Percentiles rank a stretch among this genome's conserved stretches.
phyloP scores from a whole-genome alignment of 2,888 invertebrate genomes.

The Magallana nippona region DNA sequence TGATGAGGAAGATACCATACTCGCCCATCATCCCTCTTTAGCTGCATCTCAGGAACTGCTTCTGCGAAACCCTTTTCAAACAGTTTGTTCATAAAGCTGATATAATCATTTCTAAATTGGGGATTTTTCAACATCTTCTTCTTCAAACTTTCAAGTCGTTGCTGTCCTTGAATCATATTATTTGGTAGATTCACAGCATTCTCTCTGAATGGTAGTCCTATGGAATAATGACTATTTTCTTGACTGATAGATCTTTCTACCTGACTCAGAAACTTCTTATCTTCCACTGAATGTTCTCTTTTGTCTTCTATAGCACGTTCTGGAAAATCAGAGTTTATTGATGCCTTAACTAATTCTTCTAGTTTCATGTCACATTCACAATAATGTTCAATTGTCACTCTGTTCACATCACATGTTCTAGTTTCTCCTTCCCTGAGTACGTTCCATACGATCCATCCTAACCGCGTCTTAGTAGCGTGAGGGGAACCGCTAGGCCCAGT shows the following conservation, averaged over 20 bases:
- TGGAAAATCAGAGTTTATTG: slow-evolving; percentile 52
- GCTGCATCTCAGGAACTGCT: slow-evolving; percentile 22
- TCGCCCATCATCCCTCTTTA: slow-evolving; percentile 29
- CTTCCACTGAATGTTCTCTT: slow-evolving; percentile 43
- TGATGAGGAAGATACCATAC: slow-evolving; percentile 45
- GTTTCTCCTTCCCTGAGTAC: slow-evolving; percentile 29
- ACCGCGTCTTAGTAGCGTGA: slow-evolving; percentile 47
- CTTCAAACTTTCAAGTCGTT: slow-evolving; percentile 40
- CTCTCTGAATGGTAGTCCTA: slow-evolving; percentile 40
- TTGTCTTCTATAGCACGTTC: slow-evolving; percentile 45
- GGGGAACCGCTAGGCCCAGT: slow-evolving; percentile 47
- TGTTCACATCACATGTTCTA: slow-evolving; percentile 34
- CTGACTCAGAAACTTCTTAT: slow-evolving; percentile 37
- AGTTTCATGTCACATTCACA: slow-evolving; percentile 38
- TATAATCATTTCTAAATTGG: slow-evolving; percentile 46
- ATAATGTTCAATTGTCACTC: slow-evolving; percentile 32
- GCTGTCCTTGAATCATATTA: slow-evolving; percentile 34
- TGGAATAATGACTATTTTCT: slow-evolving; percentile 30
- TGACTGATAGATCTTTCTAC: slow-evolving; percentile 21
- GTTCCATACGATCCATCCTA: slow-evolving; percentile 54
- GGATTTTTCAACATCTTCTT: slow-evolving; percentile 37
- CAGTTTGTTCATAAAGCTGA: slow-evolving; percentile 48
- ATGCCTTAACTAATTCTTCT: slow-evolving; percentile 43
- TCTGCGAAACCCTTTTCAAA: slow-evolving; percentile 47
- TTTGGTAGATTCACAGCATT: slow-evolving; percentile 38